Conservation (phyloP, 2,888 invertebrate species). For the Eutolmus rufibarbis region DNA sequence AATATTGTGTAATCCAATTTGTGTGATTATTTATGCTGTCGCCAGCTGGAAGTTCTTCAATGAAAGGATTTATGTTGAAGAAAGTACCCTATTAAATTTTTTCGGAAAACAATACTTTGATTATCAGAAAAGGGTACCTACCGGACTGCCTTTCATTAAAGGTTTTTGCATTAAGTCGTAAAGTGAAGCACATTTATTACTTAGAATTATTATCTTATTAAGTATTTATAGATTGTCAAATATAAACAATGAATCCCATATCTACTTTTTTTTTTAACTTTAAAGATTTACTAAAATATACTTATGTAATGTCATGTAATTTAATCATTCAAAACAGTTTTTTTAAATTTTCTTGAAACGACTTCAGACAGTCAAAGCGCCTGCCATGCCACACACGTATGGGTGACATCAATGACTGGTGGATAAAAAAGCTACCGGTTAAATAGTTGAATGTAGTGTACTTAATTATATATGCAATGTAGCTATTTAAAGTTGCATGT, state of each 20-base stretch:
- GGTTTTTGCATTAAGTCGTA: constrained; percentile 68
- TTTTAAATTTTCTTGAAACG: too few relatives aligned
- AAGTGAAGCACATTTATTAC: not conserved
- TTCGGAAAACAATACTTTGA: constrained; percentile 87
- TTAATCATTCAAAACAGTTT: too few relatives aligned
- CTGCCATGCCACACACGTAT: too few relatives aligned
- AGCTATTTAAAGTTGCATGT: too few relatives aligned
- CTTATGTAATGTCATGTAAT: too few relatives aligned
- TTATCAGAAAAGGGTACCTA: constrained; percentile 84
- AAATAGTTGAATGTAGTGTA: too few relatives aligned
- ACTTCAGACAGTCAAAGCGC: too few relatives aligned
- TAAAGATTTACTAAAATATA: too few relatives aligned
- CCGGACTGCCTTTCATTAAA: constrained; percentile 87
- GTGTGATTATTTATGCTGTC: constrained; percentile 78
- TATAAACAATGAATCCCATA: not conserved
- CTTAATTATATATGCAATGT: too few relatives aligned
- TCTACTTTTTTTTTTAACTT: not conserved
- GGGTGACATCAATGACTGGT: too few relatives aligned
- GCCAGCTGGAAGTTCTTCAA: constrained; percentile 94
- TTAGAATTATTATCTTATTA: not conserved
- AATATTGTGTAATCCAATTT: constrained; percentile 88
- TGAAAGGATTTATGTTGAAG: constrained; percentile 86
- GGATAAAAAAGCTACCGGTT: too few relatives aligned
- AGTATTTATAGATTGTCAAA: not conserved
- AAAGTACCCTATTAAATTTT: constrained; percentile 86